Evolutionary conservation across 2,888 invertebrate species (phyloP).

Genomic region (Cheilosia soror): DNA sequence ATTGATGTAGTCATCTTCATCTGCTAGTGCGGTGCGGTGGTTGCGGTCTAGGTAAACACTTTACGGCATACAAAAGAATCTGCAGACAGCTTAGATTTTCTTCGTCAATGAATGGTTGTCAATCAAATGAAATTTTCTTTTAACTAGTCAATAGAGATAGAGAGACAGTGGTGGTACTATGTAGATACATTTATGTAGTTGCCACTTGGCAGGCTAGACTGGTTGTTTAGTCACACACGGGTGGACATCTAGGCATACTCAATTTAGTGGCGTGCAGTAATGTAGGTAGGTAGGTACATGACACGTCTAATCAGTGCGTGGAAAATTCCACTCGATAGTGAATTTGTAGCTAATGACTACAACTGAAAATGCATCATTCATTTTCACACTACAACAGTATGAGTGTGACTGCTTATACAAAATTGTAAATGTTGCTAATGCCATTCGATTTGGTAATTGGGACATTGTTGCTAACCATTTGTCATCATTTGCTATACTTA

Average conservation of each 20-base stretch:
- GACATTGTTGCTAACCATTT: background rate
- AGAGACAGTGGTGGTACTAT: background rate
- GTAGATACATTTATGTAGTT: background rate
- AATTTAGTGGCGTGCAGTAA: background rate
- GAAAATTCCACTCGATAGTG: constrained; percentile 19
- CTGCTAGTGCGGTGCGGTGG: background rate
- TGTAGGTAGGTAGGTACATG: background rate
- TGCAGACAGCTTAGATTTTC: background rate
- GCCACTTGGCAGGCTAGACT: constrained; percentile 1
- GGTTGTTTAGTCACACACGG: constrained; percentile 12
- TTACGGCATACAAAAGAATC: background rate
- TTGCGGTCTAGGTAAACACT: background rate
- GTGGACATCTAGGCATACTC: background rate
- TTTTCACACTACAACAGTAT: no score
- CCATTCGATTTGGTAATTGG: background rate
- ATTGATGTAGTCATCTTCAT: constrained; percentile 5
- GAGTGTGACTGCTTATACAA: no score
- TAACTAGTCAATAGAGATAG: background rate
- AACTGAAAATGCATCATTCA: no score
- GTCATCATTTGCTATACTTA: background rate
- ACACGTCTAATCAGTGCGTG: constrained; percentile 10
- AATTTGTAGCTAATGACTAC: background rate
- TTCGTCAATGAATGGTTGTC: constrained; percentile 17
- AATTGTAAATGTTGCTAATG: no score
- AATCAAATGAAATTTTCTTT: constrained; percentile 3